Evolutionary conservation across 1,140 invertebrate species (phyloP).

Genomic region (Drosophila azteca): DNA sequence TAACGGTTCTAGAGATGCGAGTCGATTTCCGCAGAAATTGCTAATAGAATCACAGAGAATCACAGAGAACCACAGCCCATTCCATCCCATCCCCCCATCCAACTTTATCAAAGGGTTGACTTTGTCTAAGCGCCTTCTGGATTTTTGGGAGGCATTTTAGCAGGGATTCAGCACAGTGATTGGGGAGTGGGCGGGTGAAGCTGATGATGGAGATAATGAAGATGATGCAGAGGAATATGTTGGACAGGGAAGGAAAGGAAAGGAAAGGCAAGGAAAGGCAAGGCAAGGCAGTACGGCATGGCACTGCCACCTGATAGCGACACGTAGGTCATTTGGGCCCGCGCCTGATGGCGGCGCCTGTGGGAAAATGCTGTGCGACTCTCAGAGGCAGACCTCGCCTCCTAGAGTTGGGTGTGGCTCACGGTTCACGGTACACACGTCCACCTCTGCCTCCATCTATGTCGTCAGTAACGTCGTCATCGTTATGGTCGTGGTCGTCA

Average conservation of each 20-base stretch:
- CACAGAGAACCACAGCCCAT: constrained; percentile 33
- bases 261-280: not conserved
- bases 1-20: constrained; percentile 75
- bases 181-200: no score
- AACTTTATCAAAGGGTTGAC: constrained; percentile 75
- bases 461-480: no score
- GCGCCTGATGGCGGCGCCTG: constrained; percentile 64
- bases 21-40: constrained; percentile 73
- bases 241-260: not conserved
- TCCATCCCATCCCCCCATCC: not conserved
- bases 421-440: constrained; percentile 14
- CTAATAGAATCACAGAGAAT: constrained; percentile 79
- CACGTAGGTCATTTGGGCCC: constrained; percentile 72
- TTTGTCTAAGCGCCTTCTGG: constrained; percentile 64
- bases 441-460: not conserved
- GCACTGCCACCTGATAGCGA: constrained; percentile 68
- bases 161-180: no score
- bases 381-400: not conserved
- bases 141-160: no score
- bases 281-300: not conserved
- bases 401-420: constrained; percentile 16
- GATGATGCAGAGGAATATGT: not conserved
- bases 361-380: constrained; percentile 47
- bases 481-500: not conserved
- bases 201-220: constrained; percentile 21